Conservation (phyloP, 2,113 vertebrate species). For the Hoplias malabaricus region DNA sequence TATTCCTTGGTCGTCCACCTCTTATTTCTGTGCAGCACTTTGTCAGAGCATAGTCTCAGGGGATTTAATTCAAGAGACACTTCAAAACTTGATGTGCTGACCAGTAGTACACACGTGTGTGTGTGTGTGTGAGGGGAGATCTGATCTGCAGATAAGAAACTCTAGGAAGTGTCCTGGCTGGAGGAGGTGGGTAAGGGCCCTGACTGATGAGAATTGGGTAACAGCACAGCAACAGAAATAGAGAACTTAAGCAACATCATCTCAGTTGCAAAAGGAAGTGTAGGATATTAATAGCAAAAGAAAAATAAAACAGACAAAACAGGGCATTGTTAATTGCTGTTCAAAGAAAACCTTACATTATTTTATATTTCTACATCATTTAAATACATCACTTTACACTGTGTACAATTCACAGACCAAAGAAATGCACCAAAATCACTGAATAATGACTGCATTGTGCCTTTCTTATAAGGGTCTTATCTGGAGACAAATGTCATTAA, state of each 20-base stretch:
- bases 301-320: neutral
- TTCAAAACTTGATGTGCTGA: neutral
- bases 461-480: no score
- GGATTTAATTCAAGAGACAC: neutral
- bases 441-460: no score
- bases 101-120: neutral
- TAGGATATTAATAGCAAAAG: neutral
- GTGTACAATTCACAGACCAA: no score
- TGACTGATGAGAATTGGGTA: slow-evolving; percentile 32
- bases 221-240: slow-evolving; percentile 30
- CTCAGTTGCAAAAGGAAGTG: slow-evolving; percentile 38
- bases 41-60: neutral
- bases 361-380: no score
- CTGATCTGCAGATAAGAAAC: slow-evolving; percentile 16
- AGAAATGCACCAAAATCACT: no score
- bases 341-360: no score
- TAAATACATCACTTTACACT: no score
- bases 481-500: no score
- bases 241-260: slow-evolving; percentile 44
- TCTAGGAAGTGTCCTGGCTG: slow-evolving; percentile 7
- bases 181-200: neutral
- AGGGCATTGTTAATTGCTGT: no score
- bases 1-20: no score
- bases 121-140: neutral
- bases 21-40: neutral